A percentile compares a stretch with the other conserved stretches of the same genome.
These are phyloP conservation scores for Pachycephus smyrnensis DNA, from an alignment of 2,888 invertebrate species.

Conservation along the genomic window DNA sequence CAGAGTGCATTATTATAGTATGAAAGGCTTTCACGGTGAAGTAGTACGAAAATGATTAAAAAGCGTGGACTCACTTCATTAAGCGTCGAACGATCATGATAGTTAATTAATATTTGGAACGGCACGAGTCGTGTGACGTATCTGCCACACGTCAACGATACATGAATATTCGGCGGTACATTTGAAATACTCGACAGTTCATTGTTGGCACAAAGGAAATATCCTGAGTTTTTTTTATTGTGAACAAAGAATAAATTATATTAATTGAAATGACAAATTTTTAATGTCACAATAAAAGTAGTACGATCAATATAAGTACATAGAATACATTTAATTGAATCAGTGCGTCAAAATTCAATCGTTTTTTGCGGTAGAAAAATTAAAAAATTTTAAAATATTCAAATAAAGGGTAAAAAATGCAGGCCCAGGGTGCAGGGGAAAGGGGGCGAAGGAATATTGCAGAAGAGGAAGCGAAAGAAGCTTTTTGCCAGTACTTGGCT, in stretches of 20 bases:
- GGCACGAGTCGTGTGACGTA: not conserved
- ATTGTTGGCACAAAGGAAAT: not conserved
- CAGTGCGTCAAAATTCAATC: not conserved
- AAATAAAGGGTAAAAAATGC: not conserved
- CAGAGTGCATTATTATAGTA: no score
- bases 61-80: not conserved
- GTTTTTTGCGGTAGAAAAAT: not conserved
- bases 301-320: not conserved
- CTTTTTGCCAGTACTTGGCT: slow-evolving; percentile 32
- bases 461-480: not conserved
- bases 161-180: not conserved
- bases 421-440: not conserved
- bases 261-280: not conserved
- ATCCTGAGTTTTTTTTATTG: not conserved
- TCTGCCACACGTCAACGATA: not conserved
- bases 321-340: not conserved
- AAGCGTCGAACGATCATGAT: not conserved
- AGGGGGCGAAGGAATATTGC: no score
- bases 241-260: not conserved
- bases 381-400: not conserved
- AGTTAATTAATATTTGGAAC: not conserved
- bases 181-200: not conserved
- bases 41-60: not conserved
- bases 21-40: not conserved
- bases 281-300: not conserved